phyloP scores from a whole-genome alignment of 2,113 vertebrate species.

The Leptodactylus fuscus region DNA sequence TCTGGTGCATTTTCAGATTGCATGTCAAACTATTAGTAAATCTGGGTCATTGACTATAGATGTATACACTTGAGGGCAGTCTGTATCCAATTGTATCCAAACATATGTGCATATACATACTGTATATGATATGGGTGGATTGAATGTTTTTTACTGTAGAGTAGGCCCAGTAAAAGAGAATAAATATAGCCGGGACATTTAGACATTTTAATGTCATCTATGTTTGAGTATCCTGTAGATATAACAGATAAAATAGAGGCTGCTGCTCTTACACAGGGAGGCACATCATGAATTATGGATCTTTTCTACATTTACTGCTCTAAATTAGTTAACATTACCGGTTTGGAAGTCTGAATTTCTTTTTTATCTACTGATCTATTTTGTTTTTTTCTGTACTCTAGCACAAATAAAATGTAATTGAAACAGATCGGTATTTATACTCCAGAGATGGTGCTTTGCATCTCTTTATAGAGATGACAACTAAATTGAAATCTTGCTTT shows the following conservation, averaged over 20 bases:
- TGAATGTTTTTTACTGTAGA: neutral
- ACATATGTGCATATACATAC: no score
- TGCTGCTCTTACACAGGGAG: neutral
- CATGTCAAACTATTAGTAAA: no score
- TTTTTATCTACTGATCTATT: neutral
- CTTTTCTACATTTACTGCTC: slow-evolving; percentile 6
- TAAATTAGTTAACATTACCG: slow-evolving; percentile 12
- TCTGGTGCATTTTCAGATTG: no score
- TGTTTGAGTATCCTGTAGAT: neutral
- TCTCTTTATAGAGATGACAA: slow-evolving; percentile 22
- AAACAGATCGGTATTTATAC: slow-evolving; percentile 42
- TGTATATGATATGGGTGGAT: no score
- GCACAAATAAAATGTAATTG: slow-evolving; percentile 23
- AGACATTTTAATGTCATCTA: neutral
- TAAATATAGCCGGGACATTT: neutral
- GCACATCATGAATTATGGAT: slow-evolving; percentile 26
- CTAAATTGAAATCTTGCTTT: slow-evolving; percentile 28
- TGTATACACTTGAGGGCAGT: no score
- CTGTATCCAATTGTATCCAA: no score
- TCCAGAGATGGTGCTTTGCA: slow-evolving; percentile 22
- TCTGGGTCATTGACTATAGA: no score
- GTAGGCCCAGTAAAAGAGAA: neutral
- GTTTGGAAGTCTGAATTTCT: neutral
- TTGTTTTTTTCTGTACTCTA: slow-evolving; percentile 3
- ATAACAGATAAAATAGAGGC: neutral